Conservation (phyloP, 2,113 vertebrate genomes). For the Silurus asotus region DNA sequence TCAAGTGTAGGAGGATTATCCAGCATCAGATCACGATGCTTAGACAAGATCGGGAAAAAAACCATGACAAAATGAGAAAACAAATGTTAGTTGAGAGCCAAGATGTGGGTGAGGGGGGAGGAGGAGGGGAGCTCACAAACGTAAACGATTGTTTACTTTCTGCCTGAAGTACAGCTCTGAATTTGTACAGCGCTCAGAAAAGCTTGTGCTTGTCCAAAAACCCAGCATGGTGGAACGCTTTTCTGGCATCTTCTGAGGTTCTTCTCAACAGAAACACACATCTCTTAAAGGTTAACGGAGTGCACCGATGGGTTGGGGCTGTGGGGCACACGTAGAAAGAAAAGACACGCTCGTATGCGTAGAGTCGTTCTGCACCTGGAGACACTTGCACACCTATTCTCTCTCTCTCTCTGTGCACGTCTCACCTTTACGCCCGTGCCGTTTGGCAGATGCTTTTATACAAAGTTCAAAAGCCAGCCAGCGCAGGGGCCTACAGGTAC, state of each 20-base stretch:
- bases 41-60: not conserved
- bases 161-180: not conserved
- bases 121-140: not conserved
- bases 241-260: not conserved
- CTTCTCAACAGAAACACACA: not conserved
- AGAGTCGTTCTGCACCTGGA: not conserved
- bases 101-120: not conserved
- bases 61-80: slow-evolving; percentile 1
- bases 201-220: not conserved
- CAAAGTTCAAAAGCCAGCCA: not conserved
- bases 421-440: not conserved
- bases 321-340: slow-evolving; percentile 49
- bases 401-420: not conserved
- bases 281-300: slow-evolving; percentile 26
- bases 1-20: slow-evolving; percentile 61
- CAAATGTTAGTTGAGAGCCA: not conserved
- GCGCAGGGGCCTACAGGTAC: not conserved
- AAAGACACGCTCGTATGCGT: slow-evolving; percentile 9
- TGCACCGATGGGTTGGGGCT: slow-evolving; percentile 19
- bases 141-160: not conserved
- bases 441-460: not conserved
- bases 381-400: not conserved
- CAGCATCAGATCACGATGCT: slow-evolving; percentile 26
- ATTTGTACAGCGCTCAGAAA: not conserved
- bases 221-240: not conserved